Evolutionary conservation across 2,888 invertebrate genomes (phyloP).

Genomic region (Pristionchus exspectatus): DNA sequence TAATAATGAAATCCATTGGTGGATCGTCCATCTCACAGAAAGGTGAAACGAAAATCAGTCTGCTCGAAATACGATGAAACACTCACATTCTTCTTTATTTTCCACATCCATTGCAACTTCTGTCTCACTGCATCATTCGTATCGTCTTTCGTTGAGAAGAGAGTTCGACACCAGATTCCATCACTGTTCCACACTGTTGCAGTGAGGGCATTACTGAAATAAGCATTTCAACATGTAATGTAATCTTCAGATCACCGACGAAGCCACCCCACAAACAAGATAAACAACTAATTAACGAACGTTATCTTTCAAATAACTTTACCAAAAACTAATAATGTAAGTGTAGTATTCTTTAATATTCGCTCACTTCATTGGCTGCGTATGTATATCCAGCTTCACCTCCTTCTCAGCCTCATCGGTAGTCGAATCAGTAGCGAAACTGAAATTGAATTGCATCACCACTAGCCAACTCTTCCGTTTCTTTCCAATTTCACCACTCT

Average conservation of each 20-base stretch:
- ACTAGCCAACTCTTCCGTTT: neutral
- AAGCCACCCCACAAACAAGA: neutral
- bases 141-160: neutral
- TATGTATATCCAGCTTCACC: neutral
- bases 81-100: constrained; percentile 5
- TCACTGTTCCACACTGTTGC: constrained; percentile 11
- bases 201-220: neutral
- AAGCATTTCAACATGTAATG: neutral
- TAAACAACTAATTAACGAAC: neutral
- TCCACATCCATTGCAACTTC: constrained; percentile 24
- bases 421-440: constrained; percentile 21
- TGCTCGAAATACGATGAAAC: neutral
- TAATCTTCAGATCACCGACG: neutral
- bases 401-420: neutral
- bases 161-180: constrained; percentile 32
- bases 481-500: neutral
- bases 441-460: neutral
- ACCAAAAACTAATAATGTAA: neutral
- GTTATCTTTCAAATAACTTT: neutral
- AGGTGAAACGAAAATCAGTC: neutral
- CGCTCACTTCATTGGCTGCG: neutral
- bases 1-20: too few relatives aligned
- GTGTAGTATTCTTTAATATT: neutral
- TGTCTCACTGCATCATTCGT: neutral
- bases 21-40: neutral